Evolutionary conservation across 2,797 vertebrate genomes (phyloP).

Genomic region (Thripadectes ignobilis): DNA sequence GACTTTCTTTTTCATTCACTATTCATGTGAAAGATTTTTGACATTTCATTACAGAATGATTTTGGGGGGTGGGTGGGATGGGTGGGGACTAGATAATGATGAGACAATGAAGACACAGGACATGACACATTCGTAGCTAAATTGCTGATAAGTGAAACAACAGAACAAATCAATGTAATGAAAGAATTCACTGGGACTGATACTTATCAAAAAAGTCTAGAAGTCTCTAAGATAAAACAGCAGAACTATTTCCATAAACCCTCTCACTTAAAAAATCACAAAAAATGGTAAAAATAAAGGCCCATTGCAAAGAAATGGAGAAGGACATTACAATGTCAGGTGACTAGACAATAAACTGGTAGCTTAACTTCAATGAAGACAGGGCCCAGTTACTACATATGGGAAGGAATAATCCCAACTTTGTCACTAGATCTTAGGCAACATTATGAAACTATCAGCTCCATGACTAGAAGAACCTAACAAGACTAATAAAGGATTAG

Average conservation of each 20-base stretch:
- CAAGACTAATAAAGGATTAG: neutral
- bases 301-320: neutral
- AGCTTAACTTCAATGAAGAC: neutral
- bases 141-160: neutral
- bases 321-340: neutral
- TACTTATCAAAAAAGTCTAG: neutral
- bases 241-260: neutral
- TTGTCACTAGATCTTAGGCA: neutral
- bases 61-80: accelerated
- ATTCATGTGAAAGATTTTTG: neutral
- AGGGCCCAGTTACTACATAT: neutral
- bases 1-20: neutral
- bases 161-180: neutral
- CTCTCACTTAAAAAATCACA: neutral
- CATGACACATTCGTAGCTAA: neutral
- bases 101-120: accelerated
- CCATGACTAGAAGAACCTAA: neutral
- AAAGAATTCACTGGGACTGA: neutral
- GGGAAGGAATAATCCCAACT: neutral
- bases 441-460: neutral
- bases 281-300: neutral
- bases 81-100: accelerated
- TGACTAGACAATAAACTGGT: neutral
- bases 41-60: neutral
- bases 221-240: neutral